Evolutionary conservation across 2,888 invertebrate species (phyloP), one percentile per base, ranked within the genome.

Genomic region (Synanthedon myopaeformis): DNA sequence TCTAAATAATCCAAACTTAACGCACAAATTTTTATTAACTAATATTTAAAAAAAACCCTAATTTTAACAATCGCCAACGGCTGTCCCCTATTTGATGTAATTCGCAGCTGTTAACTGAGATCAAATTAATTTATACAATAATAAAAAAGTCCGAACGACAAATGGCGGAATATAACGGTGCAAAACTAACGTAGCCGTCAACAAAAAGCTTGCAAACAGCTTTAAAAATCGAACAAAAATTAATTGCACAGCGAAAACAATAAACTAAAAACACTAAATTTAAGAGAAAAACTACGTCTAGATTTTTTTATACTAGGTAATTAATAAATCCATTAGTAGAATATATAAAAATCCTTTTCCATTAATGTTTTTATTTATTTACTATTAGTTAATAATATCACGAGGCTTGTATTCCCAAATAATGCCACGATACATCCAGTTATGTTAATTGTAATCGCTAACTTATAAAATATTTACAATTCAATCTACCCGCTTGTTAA

Each of bases 311-410:
- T 84, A 84, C 35, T 35, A 35, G 8, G 35, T 35, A 35, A 87
- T 74, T 69, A 77, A 83, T 85, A 80, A 82, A 85, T 82, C 82
- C 80, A 83, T 85, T 82, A 85, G 80, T 83, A 82, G 84, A 86
- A 86, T 86, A 87, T 86, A 86, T 86, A 86, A 85, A 86, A 87
- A 84, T 83, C 78, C 82, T 82, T 53, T 82, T 85, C 82, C 82
- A 75, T 81, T 84, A 85, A 83, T 84, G 85, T 82, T 86, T 85
- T 84, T 76, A 82, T 82, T 82, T 85, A 86, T 84, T 82, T 75
- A 76, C 82, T 86, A 85, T 82, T 83, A 82, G 74, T 83, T 84
- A 76, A 80, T 83, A 84, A 86, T 87, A 87, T 87, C 87, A 87
- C 87, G 87, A 82, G 86, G 87, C 84, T 63, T 76, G 72, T 72